Evolutionary conservation across 2,797 vertebrate species (phyloP).

Genomic region (Gallinago solitaria): DNA sequence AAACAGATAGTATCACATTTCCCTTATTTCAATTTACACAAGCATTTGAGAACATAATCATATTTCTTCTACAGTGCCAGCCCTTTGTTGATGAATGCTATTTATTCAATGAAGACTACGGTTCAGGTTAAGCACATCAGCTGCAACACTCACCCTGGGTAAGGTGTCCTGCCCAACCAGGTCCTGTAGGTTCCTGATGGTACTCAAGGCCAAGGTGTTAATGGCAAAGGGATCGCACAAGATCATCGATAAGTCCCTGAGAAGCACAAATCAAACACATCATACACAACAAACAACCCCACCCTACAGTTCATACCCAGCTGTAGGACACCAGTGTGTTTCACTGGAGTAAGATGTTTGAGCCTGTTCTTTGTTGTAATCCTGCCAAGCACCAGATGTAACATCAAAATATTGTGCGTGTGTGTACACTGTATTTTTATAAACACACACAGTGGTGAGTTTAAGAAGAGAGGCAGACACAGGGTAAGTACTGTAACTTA

Average conservation of each 20-base stretch:
- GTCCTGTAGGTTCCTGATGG: constrained; percentile 94
- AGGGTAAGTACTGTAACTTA: neutral
- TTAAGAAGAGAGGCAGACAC: neutral
- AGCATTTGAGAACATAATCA: neutral
- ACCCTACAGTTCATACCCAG: neutral
- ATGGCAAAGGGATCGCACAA: constrained; percentile 97
- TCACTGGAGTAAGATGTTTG: neutral
- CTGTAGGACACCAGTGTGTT: neutral
- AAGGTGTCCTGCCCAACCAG: constrained; percentile 93
- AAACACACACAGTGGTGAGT: neutral
- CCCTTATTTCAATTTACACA: neutral
- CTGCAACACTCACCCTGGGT: constrained; percentile 85
- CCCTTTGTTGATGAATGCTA: neutral
- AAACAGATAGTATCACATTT: neutral
- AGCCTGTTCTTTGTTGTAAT: neutral
- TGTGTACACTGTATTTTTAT: neutral
- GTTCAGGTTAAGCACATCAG: neutral
- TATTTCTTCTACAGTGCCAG: neutral
- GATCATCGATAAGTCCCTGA: constrained; percentile 97
- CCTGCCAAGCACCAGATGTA: neutral
- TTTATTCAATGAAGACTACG: neutral
- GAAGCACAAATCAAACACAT: neutral
- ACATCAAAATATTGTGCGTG: neutral
- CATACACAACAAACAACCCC: neutral
- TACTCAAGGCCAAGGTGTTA: constrained; percentile 94